phyloP scores from a whole-genome alignment of 2,888 invertebrate genomes.

The Oscheius myriophilus region DNA sequence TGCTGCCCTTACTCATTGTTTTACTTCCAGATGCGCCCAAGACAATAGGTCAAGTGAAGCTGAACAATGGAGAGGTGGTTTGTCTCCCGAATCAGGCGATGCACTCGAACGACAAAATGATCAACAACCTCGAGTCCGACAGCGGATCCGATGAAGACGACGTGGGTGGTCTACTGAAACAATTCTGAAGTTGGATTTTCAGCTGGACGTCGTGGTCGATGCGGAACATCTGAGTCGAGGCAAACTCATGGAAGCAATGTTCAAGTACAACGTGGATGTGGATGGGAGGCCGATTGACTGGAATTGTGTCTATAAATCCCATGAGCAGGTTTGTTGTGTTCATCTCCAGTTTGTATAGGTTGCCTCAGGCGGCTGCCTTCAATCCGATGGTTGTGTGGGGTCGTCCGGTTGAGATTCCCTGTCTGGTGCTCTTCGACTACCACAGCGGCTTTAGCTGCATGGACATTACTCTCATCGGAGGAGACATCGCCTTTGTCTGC shows the following conservation, averaged over 20 bases:
- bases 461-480: slow-evolving; percentile 46
- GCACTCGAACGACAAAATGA: slow-evolving; percentile 1
- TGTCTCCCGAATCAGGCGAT: slow-evolving; percentile 1
- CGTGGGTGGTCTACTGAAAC: not conserved
- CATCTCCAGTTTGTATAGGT: not conserved
- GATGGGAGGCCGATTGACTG: not conserved
- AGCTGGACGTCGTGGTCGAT: not conserved
- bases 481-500: slow-evolving; percentile 34
- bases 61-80: not conserved
- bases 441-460: slow-evolving; percentile 43
- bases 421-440: slow-evolving; percentile 51
- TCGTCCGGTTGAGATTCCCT: slow-evolving; percentile 34
- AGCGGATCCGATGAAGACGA: slow-evolving; percentile 11
- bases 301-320: not conserved
- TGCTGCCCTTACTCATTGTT: not conserved
- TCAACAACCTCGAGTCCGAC: slow-evolving; percentile 9
- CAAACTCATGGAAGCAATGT: not conserved
- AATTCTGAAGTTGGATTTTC: not conserved
- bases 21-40: not conserved
- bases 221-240: not conserved
- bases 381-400: slow-evolving; percentile 30
- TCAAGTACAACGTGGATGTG: not conserved
- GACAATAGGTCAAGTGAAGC: not conserved
- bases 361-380: slow-evolving; percentile 31
- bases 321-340: not conserved